Percentiles rank a stretch among this genome's conserved stretches.
phyloP scores from a whole-genome alignment of 2,113 vertebrate species.

The Tychaedon coryphoeus region DNA sequence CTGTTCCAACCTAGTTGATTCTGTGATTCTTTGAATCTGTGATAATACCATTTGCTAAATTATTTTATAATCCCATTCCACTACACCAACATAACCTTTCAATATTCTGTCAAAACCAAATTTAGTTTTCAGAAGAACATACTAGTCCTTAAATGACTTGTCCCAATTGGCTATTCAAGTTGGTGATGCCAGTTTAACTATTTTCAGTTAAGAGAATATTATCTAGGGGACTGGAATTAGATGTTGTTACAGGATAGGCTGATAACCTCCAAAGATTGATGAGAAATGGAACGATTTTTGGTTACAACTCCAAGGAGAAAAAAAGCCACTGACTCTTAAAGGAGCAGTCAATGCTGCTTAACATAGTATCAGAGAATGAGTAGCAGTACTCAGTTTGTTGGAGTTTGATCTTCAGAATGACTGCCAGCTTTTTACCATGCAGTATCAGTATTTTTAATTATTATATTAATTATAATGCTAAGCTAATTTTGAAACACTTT shows the following conservation, averaged over 20 bases:
- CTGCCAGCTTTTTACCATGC: not conserved
- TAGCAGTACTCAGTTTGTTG: not conserved
- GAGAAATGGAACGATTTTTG: not conserved
- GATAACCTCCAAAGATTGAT: not conserved
- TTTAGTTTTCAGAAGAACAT: not conserved
- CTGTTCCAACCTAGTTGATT: not conserved
- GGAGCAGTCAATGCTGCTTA: not conserved
- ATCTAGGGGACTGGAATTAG: not conserved
- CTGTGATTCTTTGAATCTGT: not conserved
- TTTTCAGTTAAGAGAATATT: not conserved
- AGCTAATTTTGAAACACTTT: not conserved
- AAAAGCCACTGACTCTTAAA: not conserved
- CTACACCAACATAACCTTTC: not conserved
- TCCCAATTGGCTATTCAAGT: not conserved
- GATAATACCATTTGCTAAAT: not conserved
- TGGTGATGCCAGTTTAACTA: not conserved
- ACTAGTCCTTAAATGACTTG: not conserved
- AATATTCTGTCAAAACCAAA: not conserved
- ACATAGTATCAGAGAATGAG: not conserved
- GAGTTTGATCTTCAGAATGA: not conserved
- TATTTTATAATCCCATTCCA: not conserved
- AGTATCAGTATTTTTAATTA: not conserved
- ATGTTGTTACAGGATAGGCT: not conserved
- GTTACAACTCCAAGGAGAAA: not conserved
- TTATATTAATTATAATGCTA: not conserved